A percentile compares a stretch with the other conserved stretches of the same genome.
Evolutionary conservation across 2,113 vertebrate genomes (phyloP).

Genomic region (Thamnaconus septentrionalis): DNA sequence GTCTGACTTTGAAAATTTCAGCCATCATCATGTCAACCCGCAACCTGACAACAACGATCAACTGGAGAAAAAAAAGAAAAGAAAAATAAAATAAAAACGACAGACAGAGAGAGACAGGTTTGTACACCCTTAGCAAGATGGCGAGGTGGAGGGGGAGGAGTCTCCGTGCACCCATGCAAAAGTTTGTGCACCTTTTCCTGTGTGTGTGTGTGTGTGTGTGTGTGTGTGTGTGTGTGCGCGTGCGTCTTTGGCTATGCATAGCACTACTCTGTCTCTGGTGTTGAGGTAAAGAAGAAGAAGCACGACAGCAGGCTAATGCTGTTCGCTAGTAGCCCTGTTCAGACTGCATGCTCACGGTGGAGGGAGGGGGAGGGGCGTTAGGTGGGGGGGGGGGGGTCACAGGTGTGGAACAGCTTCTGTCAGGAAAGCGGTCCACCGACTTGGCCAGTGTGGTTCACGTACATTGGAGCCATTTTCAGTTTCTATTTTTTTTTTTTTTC

Average conservation of each 20-base stretch:
- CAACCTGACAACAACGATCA: no score
- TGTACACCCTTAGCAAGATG: constrained; percentile 9
- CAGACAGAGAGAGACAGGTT: constrained; percentile 20
- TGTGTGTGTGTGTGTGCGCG: constrained; percentile 9
- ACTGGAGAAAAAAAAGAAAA: no score
- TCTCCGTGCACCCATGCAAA: constrained; percentile 59
- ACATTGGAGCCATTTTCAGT: constrained; percentile 35
- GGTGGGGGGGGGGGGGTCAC: constrained; percentile 7
- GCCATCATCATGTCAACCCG: constrained; percentile 43
- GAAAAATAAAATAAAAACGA: no score
- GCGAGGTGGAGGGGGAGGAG: constrained; percentile 25
- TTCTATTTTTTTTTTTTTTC: no score
- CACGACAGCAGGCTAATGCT: constrained; percentile 45
- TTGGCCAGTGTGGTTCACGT: constrained; percentile 29
- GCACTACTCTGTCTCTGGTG: constrained; percentile 36
- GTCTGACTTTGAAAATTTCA: constrained; percentile 23
- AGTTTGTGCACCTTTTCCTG: constrained; percentile 25
- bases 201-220: no score
- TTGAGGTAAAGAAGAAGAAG: constrained; percentile 32
- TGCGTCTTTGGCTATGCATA: constrained; percentile 68
- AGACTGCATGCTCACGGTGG: constrained; percentile 51
- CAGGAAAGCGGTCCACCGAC: constrained; percentile 17
- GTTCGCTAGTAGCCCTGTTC: constrained; percentile 55
- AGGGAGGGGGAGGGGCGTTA: constrained; percentile 1
- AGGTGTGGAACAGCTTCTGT: constrained; percentile 30